Evolutionary conservation across 2,113 vertebrate species (phyloP), one percentile per base, ranked within the genome.

Genomic region (Nycticryphes semicollaris): DNA sequence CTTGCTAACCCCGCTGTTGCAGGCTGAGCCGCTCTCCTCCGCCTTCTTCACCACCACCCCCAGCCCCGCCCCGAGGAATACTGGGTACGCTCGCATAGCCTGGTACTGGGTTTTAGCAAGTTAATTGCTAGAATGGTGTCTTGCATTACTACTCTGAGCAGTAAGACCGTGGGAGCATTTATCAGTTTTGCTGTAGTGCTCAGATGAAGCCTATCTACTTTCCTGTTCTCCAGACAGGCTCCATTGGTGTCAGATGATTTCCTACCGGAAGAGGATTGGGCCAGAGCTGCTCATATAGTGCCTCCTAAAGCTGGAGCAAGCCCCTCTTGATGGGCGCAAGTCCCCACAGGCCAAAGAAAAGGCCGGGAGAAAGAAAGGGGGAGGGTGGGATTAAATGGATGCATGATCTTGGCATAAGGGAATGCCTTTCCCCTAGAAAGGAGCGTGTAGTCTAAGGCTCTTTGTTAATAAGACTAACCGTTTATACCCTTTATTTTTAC

Each of bases 191-290:
- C 96, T 89, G 89, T 84, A 68, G 96, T 12, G 97, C 89, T 91
- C 94, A 62, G 86, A 90, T 66, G 90, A 93, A 97, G 94, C 96
- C 93, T 91, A 45, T 89, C 87, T 90, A 96, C 96, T 96, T 93
- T 69, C n/a, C 84, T 97, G 96, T 96, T 96, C 96, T 96, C 94
- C 96, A 94, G 75, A 89, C 96, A 94, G 97, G 93, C 97, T 97
- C 96, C 85, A 70, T 43, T 74, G 91, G 77, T 97, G 97, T 97
- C 96, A 97, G 97, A 97, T 97, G 96, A 83, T 96, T 93, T 57
- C 90, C 95, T 87, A 39, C 94, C 82, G 96, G 94, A 93, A 97
- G 81, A 82, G 97, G 97, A 98, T 96, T 97, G 98, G 97, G 95
- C 96, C 87, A 95, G 94, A 96, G 96, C 95, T 97, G 87, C 93